Conservation (phyloP, 2,888 invertebrate genomes). For the Lycia hirtaria region DNA sequence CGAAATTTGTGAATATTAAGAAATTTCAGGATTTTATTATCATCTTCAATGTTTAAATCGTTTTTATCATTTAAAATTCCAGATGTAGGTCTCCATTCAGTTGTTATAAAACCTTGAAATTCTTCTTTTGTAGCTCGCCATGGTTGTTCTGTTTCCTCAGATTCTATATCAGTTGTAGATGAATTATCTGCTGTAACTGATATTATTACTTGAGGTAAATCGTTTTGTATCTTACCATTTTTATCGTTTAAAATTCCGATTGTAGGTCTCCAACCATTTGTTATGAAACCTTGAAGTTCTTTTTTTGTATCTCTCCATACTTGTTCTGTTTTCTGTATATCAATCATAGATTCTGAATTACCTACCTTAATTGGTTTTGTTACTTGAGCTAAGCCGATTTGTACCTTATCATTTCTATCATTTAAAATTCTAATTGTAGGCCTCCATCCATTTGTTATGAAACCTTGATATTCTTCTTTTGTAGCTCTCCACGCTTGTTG, state of each 20-base stretch:
- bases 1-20: constrained; percentile 1
- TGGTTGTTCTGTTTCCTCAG: not conserved
- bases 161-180: too few species aligned
- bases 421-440: not conserved
- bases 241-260: not conserved
- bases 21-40: not conserved
- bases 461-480: not conserved
- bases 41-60: not conserved
- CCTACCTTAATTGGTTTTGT: too few species aligned
- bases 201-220: too few species aligned
- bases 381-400: too few species aligned
- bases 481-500: not conserved
- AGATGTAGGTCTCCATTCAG: not conserved
- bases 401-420: not conserved
- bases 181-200: too few species aligned
- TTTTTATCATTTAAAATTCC: not conserved
- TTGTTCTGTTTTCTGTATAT: not conserved
- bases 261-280: not conserved
- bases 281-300: not conserved
- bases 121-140: not conserved
- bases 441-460: not conserved
- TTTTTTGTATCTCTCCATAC: not conserved
- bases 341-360: too few species aligned
- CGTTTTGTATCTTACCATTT: too few species aligned
- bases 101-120: not conserved